Percentiles rank a stretch among this genome's conserved stretches.
phyloP scores from a whole-genome alignment of 92 coral and sea anemone genomes.

The Phymanthus crucifer region DNA sequence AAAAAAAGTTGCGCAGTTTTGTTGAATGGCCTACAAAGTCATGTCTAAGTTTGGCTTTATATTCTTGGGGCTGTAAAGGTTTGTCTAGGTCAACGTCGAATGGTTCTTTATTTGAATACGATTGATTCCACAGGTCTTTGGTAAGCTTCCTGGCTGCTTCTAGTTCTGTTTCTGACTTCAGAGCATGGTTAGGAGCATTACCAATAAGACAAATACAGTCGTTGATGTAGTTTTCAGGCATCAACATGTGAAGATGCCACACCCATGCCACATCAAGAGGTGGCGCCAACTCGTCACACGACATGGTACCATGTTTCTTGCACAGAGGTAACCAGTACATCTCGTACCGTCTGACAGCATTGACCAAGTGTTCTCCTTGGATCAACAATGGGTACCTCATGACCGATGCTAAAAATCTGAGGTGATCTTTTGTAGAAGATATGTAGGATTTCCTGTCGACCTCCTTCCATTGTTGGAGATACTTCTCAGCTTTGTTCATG shows the following conservation, averaged over 20 bases:
- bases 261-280: constrained; percentile 79
- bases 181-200: constrained; percentile 50
- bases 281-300: constrained; percentile 52
- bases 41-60: constrained; percentile 40
- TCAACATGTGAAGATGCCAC: constrained; percentile 65
- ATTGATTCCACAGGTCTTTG: constrained; percentile 56
- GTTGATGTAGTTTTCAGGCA: constrained; percentile 45
- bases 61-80: constrained; percentile 4
- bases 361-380: constrained; percentile 48
- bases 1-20: constrained; percentile 40
- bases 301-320: constrained; percentile 36
- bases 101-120: constrained; percentile 48
- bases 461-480: constrained; percentile 29
- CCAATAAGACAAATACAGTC: constrained; percentile 55
- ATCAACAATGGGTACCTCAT: constrained; percentile 43
- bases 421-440: constrained; percentile 13
- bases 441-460: constrained; percentile 33
- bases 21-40: constrained; percentile 40
- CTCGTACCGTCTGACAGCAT: constrained; percentile 71
- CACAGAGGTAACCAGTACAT: constrained; percentile 57
- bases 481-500: constrained; percentile 30
- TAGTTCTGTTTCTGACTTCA: constrained; percentile 37
- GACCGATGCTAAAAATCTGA: constrained; percentile 41
- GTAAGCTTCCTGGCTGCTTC: constrained; percentile 39
- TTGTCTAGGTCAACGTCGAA: constrained; percentile 37